Conservation (phyloP, 1,140 invertebrate species). For the Atta cephalotes region DNA sequence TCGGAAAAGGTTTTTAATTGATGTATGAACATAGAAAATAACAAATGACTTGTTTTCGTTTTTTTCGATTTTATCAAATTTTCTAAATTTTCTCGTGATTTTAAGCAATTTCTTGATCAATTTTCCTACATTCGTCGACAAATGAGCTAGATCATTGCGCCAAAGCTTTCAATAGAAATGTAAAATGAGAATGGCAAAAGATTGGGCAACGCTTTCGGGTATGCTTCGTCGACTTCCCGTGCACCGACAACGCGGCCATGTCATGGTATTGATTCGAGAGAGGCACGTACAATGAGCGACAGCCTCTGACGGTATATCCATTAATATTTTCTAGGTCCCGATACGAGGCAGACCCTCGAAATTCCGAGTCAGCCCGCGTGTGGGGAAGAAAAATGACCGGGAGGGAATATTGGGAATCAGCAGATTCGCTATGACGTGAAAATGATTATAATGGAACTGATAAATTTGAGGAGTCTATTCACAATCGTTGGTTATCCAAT, state of each 20-base stretch:
- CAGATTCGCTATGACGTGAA: conserved; percentile 28
- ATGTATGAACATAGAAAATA: neutral
- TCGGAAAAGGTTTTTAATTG: neutral
- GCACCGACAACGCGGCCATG: conserved; percentile 76
- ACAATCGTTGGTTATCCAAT: neutral
- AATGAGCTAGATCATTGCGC: neutral
- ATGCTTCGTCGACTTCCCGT: conserved; percentile 62
- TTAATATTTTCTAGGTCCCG: conserved; percentile 76
- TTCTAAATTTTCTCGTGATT: neutral
- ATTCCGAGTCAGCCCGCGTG: conserved; percentile 29
- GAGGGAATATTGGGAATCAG: conserved; percentile 14
- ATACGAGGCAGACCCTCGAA: conserved; percentile 43
- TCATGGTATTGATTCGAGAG: conserved; percentile 74
- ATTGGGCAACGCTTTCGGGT: conserved; percentile 64
- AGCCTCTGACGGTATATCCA: conserved; percentile 72
- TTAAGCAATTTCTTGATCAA: neutral
- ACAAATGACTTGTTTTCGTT: neutral
- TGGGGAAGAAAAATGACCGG: conserved; percentile 25
- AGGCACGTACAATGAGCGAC: conserved; percentile 77
- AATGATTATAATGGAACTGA: conserved; percentile 48
- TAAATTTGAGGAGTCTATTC: neutral
- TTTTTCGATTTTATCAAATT: neutral
- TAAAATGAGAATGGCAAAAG: conserved; percentile 49
- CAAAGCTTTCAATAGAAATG: conserved; percentile 13
- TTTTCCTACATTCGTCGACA: neutral